These are phyloP conservation scores for Ceratina australensis DNA, from an alignment of 1,140 invertebrate genomes.

Conservation along the genomic window DNA sequence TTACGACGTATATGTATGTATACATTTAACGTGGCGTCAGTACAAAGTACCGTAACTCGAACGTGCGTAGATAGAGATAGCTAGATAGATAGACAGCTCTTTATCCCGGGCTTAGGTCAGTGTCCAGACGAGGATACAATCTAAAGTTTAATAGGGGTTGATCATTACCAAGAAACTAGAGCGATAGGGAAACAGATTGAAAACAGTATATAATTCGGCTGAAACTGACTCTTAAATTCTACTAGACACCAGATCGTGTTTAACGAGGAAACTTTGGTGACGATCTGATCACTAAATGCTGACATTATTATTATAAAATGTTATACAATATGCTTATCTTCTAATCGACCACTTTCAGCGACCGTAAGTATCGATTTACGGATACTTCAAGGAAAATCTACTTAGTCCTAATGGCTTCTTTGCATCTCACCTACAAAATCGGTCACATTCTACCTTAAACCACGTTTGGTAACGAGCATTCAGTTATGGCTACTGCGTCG, in stretches of 20 bases:
- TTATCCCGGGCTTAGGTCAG: too few species aligned
- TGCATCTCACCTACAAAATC: constrained; percentile 11
- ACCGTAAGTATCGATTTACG: neutral
- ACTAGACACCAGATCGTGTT: too few species aligned
- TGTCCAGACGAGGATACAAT: too few species aligned
- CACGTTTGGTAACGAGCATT: constrained; percentile 43
- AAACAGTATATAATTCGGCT: too few species aligned
- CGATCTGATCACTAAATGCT: neutral
- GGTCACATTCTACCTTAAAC: constrained; percentile 29
- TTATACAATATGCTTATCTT: neutral
- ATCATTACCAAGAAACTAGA: neutral
- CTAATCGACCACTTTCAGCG: neutral
- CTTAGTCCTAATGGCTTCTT: constrained; percentile 29
- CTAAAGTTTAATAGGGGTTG: too few species aligned
- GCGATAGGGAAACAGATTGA: too few species aligned
- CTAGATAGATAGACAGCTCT: too few species aligned
- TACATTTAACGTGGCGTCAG: neutral
- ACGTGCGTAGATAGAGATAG: too few species aligned
- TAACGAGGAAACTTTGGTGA: neutral
- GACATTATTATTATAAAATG: neutral
- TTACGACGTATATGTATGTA: neutral
- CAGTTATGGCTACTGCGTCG: constrained; percentile 47
- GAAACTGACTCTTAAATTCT: too few species aligned
- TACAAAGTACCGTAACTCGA: neutral
- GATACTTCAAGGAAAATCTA: constrained; percentile 17